Evolutionary conservation across 2,113 vertebrate genomes (phyloP), one percentile per base, ranked within the genome.

Genomic region (Otocyon megalotis): DNA sequence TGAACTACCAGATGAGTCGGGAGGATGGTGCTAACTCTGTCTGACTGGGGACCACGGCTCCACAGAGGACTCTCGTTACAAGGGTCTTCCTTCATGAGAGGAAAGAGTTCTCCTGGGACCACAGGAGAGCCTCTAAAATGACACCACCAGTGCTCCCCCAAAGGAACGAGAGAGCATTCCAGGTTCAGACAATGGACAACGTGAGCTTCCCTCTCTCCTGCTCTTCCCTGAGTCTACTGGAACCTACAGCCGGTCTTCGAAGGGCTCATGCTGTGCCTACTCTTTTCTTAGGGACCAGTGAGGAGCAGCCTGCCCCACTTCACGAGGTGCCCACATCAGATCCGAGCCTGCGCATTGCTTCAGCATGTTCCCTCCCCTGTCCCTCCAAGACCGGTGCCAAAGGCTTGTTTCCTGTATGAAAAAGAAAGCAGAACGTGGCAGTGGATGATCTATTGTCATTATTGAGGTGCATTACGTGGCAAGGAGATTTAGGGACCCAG

Each of bases 401-500:
- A 80, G 77, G 24, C 30, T 24, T 14, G 13, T 37, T 92, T 43
- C 48, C 71, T 37, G 2, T 13, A 7, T 20, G 13, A 87, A 43
- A 60, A 74, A 80, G 14, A 50, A 76, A 87, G 63, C 17, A 60
- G 76, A 87, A 22, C 10, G 5, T 26, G 50, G 43, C 79, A 8
- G 15, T 22, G 12, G 43, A 20, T 0, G 3, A 60, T 12, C 35
- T 5, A 4, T 8, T 58, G 67, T 90, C 82, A 80, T 79, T 35
- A 82, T 30, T 50, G 26, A 94, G 28, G 43, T 65, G 48, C 22
- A 2, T 71, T 83, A 53, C 5, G 0, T 1, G 92, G 65, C 90
- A 93, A 86, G 97, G 96, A 96, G 95, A 37, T 93, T 76, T 86
- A 93, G 91, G 95, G 76, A 69, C 96, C 93, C 95, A 80, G 95